Evolutionary conservation across 2,113 vertebrate genomes (phyloP), one percentile per base, ranked within the genome.

Genomic region (Festucalex cinctus): DNA sequence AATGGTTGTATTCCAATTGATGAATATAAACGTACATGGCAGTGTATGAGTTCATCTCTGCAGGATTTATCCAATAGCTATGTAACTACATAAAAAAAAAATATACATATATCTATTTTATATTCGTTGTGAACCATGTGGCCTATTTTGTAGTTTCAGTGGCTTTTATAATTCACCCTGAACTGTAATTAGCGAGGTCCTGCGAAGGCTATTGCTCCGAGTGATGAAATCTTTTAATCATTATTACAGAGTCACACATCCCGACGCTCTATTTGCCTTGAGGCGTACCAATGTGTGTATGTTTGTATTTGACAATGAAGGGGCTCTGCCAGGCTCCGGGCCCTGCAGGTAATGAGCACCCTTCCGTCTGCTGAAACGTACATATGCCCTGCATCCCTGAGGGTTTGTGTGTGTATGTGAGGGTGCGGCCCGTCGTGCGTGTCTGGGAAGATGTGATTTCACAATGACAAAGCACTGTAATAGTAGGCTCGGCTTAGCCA

Each of bases 381-480:
- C 65, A 56, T 13, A 59, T 66, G 80, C 66, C 4, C 20, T 32
- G 62, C 65, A 49, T 16, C 76, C 79, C 74, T 65, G 12, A 0
- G 66, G 79, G 68, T 13, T 5, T 54, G 69, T 57, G 86, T 70
- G 82, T 77, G 78, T 67, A 22, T 63, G n/a, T 61, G 0, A 10
- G 71, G 76, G 83, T 81, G 83, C 79, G 74, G 77, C 65, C 71
- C 61, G 39, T 63, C 51, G 48, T 84, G 76, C 71, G 68, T 83
- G 79, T 79, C 76, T 83, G 83, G 73, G 77, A 88, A 86, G 76
- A 85, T 81, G 72, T 37, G 69, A 76, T 84, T 83, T 84, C 70
- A 51, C 79, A 70, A 74, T 87, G 78, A 88, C 77, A 88, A 82
- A 88, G 78, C 64, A 16, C 32, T 1, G 26, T 88, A 90, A 90